Percentiles rank a stretch among this genome's conserved stretches.
phyloP scores from a whole-genome alignment of 2,113 vertebrate genomes.

The Pangasianodon gigas region DNA sequence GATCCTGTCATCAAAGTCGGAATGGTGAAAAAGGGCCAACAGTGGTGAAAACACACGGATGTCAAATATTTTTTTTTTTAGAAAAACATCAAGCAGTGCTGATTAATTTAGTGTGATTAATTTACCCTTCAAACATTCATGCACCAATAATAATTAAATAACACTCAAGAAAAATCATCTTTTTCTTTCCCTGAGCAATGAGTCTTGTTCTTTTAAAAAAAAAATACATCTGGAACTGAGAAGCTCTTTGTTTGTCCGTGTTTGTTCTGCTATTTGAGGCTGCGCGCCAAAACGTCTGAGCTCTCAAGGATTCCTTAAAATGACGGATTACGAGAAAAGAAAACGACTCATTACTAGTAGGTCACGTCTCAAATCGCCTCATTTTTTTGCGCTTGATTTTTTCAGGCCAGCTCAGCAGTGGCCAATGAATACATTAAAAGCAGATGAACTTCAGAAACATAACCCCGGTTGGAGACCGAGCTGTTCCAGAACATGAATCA shows the following conservation, averaged over 20 bases:
- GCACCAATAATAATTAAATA: conserved; percentile 54
- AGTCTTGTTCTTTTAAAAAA: conserved; percentile 20
- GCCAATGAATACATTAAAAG: conserved; percentile 44
- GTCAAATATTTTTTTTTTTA: conserved; percentile 14
- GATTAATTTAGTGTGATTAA: conserved; percentile 29
- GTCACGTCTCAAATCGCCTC: conserved; percentile 43
- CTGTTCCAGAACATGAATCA: conserved; percentile 49
- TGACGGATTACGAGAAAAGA: conserved; percentile 51
- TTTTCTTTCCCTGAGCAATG: conserved; percentile 28
- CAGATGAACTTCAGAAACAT: conserved; percentile 50
- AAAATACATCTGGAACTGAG: conserved; percentile 53
- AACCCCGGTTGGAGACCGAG: neutral
- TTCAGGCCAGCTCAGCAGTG: conserved; percentile 17
- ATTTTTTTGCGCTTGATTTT: conserved; percentile 29
- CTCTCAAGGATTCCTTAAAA: conserved; percentile 49
- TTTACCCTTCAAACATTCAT: conserved; percentile 38
- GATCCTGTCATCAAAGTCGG: conserved; percentile 26
- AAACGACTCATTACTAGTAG: conserved; percentile 53
- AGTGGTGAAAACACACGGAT: neutral
- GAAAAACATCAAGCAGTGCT: conserved; percentile 21
- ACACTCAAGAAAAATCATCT: conserved; percentile 46
- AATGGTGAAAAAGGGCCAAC: neutral
- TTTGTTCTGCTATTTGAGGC: conserved; percentile 55
- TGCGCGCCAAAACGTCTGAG: conserved; percentile 48
- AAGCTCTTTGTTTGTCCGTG: conserved; percentile 54